A percentile compares a stretch with the other conserved stretches of the same genome.
phyloP scores from a whole-genome alignment of 2,888 invertebrate species.

The Plagodis dolabraria region DNA sequence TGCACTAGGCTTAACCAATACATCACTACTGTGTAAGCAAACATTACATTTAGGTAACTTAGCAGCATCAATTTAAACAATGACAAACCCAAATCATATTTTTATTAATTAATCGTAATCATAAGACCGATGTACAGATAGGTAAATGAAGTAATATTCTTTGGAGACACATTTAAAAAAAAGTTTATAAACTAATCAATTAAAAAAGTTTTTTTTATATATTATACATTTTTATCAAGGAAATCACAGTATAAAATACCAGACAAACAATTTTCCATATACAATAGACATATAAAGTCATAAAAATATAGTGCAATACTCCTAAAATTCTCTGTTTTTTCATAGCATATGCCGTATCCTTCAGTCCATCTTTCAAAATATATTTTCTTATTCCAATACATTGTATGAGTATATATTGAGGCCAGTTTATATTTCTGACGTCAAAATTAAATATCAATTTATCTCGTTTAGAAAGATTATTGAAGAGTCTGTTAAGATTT shows the following conservation, averaged over 20 bases:
- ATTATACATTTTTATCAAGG: no score
- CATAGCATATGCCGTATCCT: neutral
- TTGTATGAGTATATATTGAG: neutral
- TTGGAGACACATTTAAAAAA: no score
- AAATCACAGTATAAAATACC: neutral
- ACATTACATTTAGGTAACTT: no score
- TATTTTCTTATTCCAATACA: constrained; percentile 5
- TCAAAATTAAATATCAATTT: constrained; percentile 18
- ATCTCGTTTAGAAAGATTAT: constrained; percentile 18
- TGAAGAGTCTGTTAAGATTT: constrained; percentile 5
- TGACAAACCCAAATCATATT: no score
- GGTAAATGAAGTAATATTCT: no score
- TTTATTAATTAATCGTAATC: no score
- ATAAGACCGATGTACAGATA: no score
- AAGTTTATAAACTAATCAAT: no score
- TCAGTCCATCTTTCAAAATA: constrained; percentile 15
- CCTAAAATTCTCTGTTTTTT: constrained; percentile 6
- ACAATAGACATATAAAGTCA: constrained; percentile 10
- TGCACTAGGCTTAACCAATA: no score
- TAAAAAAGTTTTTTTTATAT: no score
- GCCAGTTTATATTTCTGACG: constrained; percentile 13
- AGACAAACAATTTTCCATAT: constrained; percentile 6
- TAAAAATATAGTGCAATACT: constrained; percentile 12
- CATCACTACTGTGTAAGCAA: no score
- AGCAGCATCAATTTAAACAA: no score